Base-by-base conservation (phyloP, 2,113 vertebrate genomes). In the Piprites chloris region DNA sequence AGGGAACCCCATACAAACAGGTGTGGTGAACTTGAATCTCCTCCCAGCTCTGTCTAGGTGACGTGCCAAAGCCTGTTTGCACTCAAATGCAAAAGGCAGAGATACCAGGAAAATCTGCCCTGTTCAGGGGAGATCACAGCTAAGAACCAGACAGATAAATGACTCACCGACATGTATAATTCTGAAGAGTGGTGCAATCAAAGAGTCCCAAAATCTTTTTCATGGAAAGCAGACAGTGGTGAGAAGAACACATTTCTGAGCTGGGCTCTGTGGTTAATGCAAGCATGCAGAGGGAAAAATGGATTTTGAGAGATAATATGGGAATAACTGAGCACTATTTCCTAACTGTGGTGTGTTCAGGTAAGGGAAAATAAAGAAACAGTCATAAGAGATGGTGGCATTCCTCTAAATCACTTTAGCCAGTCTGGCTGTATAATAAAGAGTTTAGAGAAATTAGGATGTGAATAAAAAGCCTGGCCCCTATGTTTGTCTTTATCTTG, bases 91-190 rank as follows among this genome's bases (percentile, higher is more conserved):
- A 78, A 63, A 87, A 59, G 10, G 7, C 14, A 63, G 5, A 78
- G 11, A n/a, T 8, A n/a, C 2, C 5, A 46, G 4, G 24, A 65
- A 65, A 68, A 10, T 1, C 0, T 52, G 4, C 82, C 23, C 17
- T 83, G 52, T 6, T 41, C 12, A 44, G 39, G 14, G 75, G 21
- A n/a, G 16, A 41, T 5, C 46, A 44, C 6, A 46, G 8, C 4
- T 41, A 28, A 50, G 42, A 75, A 47, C 1, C 4, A 68, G 6
- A 5, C 9, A 27, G 35, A 26, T 5, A 66, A 87, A 74, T 32
- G 14, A 17, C 12, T 78, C n/a, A 37, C 4, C 3, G 37, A 26
- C 22, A 35, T 62, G 6, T 52, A 6, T 22, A 61, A 17, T 92
- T 69, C 56, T 52, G 47, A 78, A 47, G 1, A 42, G 3, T 47